Evolutionary conservation across 2,797 vertebrate species (phyloP), one percentile per base, ranked within the genome.

Genomic region (Hippoglossus hippoglossus): DNA sequence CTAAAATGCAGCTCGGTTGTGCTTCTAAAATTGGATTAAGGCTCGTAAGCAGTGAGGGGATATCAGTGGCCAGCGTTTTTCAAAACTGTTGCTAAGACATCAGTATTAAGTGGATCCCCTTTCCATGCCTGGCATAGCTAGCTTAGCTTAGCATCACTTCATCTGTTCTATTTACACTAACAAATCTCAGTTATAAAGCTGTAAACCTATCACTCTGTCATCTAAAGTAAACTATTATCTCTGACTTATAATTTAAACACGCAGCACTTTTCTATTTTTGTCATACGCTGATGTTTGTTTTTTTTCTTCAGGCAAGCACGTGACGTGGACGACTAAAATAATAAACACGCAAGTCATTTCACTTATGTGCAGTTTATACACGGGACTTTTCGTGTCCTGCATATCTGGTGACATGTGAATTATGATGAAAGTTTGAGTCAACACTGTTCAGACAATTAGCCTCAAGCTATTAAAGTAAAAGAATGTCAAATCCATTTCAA

Each of bases 11-110:
- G 76, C 87, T 88, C 71, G 79, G 83, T 82, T 72, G 67, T 86
- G 87, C 70, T 89, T 91, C 93, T 94, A 94, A 94, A 94, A 93
- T 92, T 93, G 91, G 92, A 94, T 90, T 89, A 67, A 72, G 84
- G 53, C 93, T 88, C 54, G 88, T 91, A 93, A 93, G 92, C 93
- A 94, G 89, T 63, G 90, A 92, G 79, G 75, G 82, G 90, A 93
- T 94, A 93, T 91, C 81, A 76, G 82, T 81, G 78, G 56, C 82
- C 52, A 68, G 79, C 68, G 15, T 90, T 93, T 94, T 93, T 86
- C 75, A 89, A 91, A 93, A 92, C 87, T 85, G 87, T 87, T 91
- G 89, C 90, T 90, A 86, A 91, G 91, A 91, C 90, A 85, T 93
- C 86, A 91, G 86, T 91, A 90, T 90, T 83, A 84, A 71, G 74